Evolutionary conservation across 2,113 vertebrate species (phyloP), one percentile per base, ranked within the genome.

Genomic region (Centropus bengalensis): DNA sequence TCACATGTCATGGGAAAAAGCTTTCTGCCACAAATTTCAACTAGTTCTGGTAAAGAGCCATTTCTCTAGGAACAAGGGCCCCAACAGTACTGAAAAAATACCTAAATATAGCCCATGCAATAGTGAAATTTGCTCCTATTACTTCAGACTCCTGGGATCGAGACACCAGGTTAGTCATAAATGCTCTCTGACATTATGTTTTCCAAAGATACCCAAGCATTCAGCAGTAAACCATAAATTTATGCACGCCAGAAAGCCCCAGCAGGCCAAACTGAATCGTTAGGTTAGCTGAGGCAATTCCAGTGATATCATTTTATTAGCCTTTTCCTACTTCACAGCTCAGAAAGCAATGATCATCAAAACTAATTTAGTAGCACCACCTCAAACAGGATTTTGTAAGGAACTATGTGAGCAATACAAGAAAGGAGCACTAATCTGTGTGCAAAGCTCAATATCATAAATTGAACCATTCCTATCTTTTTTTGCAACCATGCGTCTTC

Each of bases 141-240:
- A 89, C 80, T 93, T 94, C 88, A 96, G 80, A 68, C 88, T 78
- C 90, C n/a, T 88, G 85, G 91, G 91, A 94, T 63, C 88, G 58
- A 81, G 93, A 89, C 80, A 91, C 15, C 49, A 78, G 54, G 51
- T 91, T 83, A 94, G 71, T 91, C 52, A 91, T 91, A 96, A 94
- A 86, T 56, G 76, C 44, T 86, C 64, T 88, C 60, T 81, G 90
- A 91, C 85, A 91, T 81, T 67, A 93, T 26, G 49, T 94, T 96
- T 96, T 93, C 90, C 91, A 94, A 95, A 86, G 79, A 86, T 40
- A 86, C 73, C 88, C 86, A 80, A 94, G 74, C 68, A 82, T 82
- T 55, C 33, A 80, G 52, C 28, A 64, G 89, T 82, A 97, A 96
- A 82, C 87, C 55, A 14, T 59, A 60, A 93, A 83, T 86, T 89